These are phyloP conservation scores for Phataginus tricuspis DNA, from an alignment of 2,797 vertebrate genomes.

Conservation along the genomic window DNA sequence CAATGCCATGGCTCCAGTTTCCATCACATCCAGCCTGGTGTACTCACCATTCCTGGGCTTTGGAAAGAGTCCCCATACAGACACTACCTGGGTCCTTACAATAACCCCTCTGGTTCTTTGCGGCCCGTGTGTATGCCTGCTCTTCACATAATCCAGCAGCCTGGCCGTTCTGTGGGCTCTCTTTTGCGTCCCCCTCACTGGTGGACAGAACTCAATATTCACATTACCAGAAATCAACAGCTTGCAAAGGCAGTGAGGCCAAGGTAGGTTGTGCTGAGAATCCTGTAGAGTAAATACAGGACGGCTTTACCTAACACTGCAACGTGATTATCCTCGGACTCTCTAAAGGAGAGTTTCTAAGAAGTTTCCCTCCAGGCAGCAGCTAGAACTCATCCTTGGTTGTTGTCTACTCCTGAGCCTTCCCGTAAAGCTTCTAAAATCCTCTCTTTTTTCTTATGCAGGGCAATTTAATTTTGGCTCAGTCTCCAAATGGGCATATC, in stretches of 20 bases:
- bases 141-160: background rate
- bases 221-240: background rate
- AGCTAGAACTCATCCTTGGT: background rate
- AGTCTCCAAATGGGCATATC: background rate
- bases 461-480: background rate
- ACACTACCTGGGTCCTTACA: background rate
- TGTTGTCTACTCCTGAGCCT: background rate
- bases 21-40: background rate
- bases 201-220: background rate
- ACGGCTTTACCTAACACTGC: background rate
- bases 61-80: background rate
- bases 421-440: background rate
- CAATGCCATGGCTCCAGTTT: rapidly evolving
- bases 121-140: background rate
- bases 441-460: background rate
- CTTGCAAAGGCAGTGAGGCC: background rate
- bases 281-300: background rate
- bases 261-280: background rate
- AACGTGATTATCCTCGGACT: background rate
- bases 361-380: background rate
- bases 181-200: background rate
- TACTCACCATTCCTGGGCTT: background rate
- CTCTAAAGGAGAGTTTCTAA: background rate
- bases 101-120: background rate
- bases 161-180: background rate